Percentiles rank a stretch among this genome's conserved stretches.
These are phyloP conservation scores for Macrobrachium rosenbergii DNA, from an alignment of 1,140 invertebrate species.

Conservation along the genomic window DNA sequence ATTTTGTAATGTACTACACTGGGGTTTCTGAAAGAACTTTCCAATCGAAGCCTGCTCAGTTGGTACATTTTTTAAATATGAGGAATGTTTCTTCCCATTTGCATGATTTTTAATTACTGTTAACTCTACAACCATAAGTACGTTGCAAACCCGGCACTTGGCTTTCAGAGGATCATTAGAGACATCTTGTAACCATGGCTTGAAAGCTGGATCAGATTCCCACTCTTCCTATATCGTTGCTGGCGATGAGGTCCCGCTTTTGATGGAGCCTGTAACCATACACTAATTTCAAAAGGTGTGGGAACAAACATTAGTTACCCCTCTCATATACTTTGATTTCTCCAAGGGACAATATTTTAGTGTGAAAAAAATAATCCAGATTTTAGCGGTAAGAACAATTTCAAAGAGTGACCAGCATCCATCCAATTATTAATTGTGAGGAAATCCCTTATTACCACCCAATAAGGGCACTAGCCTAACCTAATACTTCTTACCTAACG, in stretches of 20 bases:
- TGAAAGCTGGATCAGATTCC: conserved; percentile 26
- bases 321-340: too few relatives aligned
- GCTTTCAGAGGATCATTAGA: conserved; percentile 16
- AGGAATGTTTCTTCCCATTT: conserved; percentile 6
- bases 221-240: conserved; percentile 15
- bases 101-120: conserved; percentile 32
- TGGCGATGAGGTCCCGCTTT: background rate
- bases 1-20: background rate
- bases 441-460: too few relatives aligned
- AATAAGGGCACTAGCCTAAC: too few relatives aligned
- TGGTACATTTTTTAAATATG: background rate
- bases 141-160: conserved; percentile 28
- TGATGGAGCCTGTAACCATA: background rate
- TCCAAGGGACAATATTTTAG: too few relatives aligned
- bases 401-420: too few relatives aligned
- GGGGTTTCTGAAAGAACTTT: background rate
- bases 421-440: too few relatives aligned
- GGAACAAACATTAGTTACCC: too few relatives aligned
- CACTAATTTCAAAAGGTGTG: too few relatives aligned
- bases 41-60: background rate
- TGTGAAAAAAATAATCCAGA: too few relatives aligned
- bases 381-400: too few relatives aligned
- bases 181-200: conserved; percentile 4
- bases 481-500: too few relatives aligned
- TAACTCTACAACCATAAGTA: background rate